These are phyloP conservation scores for Aradophagus sp. DNA, from an alignment of 1,140 invertebrate genomes.

Conservation along the genomic window DNA sequence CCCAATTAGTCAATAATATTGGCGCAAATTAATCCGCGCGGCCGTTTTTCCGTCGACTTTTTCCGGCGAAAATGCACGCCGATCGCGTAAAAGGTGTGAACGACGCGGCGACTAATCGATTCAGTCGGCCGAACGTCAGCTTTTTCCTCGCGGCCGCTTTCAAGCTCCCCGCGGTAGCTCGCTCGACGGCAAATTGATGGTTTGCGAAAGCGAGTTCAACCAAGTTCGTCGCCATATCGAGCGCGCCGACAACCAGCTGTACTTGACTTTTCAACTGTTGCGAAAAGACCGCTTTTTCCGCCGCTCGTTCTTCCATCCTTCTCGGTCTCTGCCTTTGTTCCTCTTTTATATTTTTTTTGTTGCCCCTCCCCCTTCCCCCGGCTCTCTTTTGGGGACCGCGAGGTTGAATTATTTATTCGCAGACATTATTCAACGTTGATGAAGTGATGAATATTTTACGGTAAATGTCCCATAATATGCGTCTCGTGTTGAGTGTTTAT, in stretches of 20 bases:
- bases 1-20: constrained; percentile 48
- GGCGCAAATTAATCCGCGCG: constrained; percentile 40
- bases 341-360: too few species aligned
- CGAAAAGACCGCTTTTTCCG: constrained; percentile 15
- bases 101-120: constrained; percentile 39
- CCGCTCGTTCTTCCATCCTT: too few species aligned
- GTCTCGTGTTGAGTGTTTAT: too few species aligned
- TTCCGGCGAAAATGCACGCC: constrained; percentile 13
- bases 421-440: too few species aligned
- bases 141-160: constrained; percentile 33
- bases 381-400: too few species aligned
- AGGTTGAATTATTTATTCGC: too few species aligned
- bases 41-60: constrained; percentile 8
- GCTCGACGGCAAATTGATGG: constrained; percentile 43
- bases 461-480: too few species aligned
- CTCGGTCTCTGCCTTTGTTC: too few species aligned
- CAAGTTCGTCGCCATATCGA: constrained; percentile 49
- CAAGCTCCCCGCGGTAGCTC: constrained; percentile 35
- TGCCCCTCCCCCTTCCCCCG: too few species aligned
- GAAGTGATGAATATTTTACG: too few species aligned
- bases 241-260: constrained; percentile 20
- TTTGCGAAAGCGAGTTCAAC: constrained; percentile 51
- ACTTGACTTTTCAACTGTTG: constrained; percentile 49
- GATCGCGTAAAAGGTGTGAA: constrained; percentile 51
- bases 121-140: constrained; percentile 37